These are phyloP conservation scores for Babyrousa celebensis DNA, from an alignment of 2,797 vertebrate species.

Conservation along the genomic window DNA sequence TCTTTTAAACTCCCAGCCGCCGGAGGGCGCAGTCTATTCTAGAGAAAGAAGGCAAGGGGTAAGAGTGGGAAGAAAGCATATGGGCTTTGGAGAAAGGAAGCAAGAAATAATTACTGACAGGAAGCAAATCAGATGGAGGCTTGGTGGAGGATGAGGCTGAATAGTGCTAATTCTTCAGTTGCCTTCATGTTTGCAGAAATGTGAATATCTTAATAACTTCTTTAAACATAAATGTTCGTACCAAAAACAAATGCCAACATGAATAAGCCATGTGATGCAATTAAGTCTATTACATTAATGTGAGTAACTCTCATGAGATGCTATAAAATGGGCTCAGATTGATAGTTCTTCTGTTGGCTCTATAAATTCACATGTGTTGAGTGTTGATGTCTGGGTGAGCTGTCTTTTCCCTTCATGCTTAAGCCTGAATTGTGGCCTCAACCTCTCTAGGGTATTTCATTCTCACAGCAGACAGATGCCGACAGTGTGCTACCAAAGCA, in stretches of 20 bases:
- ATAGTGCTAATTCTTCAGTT: not conserved
- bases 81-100: not conserved
- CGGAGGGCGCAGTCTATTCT: constrained; percentile 63
- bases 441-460: constrained; percentile 46
- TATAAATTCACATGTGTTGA: not conserved
- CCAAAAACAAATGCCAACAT: not conserved
- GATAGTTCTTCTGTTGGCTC: not conserved
- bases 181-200: constrained; percentile 36
- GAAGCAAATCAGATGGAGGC: not conserved
- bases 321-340: not conserved
- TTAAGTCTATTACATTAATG: not conserved
- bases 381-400: not conserved
- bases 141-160: not conserved
- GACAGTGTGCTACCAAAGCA: not conserved
- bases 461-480: constrained; percentile 62
- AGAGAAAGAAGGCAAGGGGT: constrained; percentile 18
- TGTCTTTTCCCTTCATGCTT: not conserved
- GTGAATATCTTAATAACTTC: not conserved
- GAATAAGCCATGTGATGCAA: not conserved
- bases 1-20: constrained; percentile 52
- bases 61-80: not conserved
- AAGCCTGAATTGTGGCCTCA: not conserved
- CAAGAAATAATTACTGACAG: not conserved
- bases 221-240: constrained; percentile 46
- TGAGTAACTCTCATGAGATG: constrained; percentile 10